These are phyloP conservation scores for Sarcophaga bullata DNA, from an alignment of 1,140 invertebrate genomes.

Conservation along the genomic window DNA sequence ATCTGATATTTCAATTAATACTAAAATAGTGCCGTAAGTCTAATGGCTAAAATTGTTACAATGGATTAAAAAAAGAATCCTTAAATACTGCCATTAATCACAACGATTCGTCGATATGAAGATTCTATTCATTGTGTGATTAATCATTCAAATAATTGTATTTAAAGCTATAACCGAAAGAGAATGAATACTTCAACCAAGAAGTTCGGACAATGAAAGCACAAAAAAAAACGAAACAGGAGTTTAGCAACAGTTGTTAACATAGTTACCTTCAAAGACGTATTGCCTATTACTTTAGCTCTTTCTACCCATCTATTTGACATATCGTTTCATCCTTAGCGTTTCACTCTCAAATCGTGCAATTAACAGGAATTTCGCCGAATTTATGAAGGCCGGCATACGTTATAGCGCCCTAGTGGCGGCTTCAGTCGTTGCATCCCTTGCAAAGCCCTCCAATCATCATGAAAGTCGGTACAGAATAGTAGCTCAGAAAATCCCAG, in stretches of 20 bases:
- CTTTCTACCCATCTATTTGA: conserved; percentile 28
- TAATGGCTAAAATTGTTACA: no score
- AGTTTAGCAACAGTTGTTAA: background rate
- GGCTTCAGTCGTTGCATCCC: conserved; percentile 90
- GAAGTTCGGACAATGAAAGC: no score
- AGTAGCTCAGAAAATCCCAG: conserved; percentile 84
- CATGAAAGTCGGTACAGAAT: conserved; percentile 87
- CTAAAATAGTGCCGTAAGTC: no score
- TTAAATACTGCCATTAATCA: no score
- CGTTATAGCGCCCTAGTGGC: conserved; percentile 85
- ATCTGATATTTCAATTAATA: no score
- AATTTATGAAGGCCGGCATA: conserved; percentile 85
- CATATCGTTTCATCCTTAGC: conserved; percentile 54
- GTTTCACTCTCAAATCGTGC: conserved; percentile 54
- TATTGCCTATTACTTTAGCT: conserved; percentile 22
- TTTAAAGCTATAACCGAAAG: no score
- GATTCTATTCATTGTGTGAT: no score
- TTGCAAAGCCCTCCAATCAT: conserved; percentile 85
- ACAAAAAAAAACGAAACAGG: background rate
- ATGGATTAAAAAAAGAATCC: no score
- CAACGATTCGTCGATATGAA: no score
- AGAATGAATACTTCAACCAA: no score
- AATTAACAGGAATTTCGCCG: conserved; percentile 71
- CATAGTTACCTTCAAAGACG: background rate
- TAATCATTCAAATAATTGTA: no score